phyloP scores from a whole-genome alignment of 30 jellyfish, hydroid and myxozoan genomes.

The Aurelia sp. region DNA sequence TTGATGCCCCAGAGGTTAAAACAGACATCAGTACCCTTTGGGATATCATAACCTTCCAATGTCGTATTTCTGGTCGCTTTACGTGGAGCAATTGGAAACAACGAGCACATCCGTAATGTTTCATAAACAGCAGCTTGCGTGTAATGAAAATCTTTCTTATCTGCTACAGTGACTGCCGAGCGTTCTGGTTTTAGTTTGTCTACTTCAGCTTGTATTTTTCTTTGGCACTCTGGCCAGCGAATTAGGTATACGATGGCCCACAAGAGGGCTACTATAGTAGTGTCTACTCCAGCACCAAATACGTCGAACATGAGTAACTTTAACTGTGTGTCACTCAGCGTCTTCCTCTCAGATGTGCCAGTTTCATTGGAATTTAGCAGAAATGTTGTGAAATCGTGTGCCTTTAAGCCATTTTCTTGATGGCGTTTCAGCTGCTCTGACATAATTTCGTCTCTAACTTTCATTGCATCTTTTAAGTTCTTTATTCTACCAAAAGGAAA shows the following conservation, averaged over 20 bases:
- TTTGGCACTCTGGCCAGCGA: slow-evolving; percentile 44
- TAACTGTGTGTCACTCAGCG: too few species aligned
- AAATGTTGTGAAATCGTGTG: background rate
- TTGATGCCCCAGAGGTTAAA: slow-evolving; percentile 57
- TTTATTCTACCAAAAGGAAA: background rate
- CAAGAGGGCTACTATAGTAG: slow-evolving; percentile 8
- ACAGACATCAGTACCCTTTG: slow-evolving; percentile 45
- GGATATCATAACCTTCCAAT: slow-evolving; percentile 33
- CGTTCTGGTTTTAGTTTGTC: background rate
- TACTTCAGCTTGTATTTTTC: slow-evolving; percentile 27
- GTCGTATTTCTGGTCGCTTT: slow-evolving; percentile 33
- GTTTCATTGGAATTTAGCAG: too few species aligned
- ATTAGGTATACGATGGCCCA: slow-evolving; percentile 51
- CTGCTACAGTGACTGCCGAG: background rate
- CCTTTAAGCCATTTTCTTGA: background rate
- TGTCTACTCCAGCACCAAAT: too few species aligned
- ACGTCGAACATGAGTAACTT: too few species aligned
- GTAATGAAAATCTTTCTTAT: slow-evolving; percentile 20
- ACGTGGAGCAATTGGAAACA: slow-evolving; percentile 43
- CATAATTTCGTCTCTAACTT: slow-evolving; percentile 36
- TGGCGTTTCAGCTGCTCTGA: background rate
- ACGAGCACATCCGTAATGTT: slow-evolving; percentile 41
- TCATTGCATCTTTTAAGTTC: slow-evolving; percentile 15
- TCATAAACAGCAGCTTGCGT: slow-evolving; percentile 42
- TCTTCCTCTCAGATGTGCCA: too few species aligned